phyloP scores from a whole-genome alignment of 2,113 vertebrate species.

The Nycticorax nycticorax region DNA sequence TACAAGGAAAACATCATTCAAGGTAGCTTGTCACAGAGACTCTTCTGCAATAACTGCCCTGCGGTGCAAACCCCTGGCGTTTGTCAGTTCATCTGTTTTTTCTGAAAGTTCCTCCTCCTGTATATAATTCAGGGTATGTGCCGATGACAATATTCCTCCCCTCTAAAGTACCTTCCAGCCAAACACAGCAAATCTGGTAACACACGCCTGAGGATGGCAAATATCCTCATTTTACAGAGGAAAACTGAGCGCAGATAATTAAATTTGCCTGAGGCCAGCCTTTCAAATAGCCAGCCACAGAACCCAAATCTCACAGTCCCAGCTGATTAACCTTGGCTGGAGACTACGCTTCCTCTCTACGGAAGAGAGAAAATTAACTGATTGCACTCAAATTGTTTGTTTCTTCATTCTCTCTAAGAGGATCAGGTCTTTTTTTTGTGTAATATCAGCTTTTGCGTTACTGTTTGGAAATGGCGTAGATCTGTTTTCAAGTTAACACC shows the following conservation, averaged over 20 bases:
- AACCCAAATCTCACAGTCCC: neutral
- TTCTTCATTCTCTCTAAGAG: neutral
- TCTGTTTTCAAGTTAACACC: neutral
- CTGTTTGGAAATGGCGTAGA: neutral
- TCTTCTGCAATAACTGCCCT: neutral
- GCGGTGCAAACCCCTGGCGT: neutral
- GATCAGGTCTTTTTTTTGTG: neutral
- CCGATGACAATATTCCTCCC: neutral
- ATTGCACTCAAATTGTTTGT: neutral
- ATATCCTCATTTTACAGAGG: neutral
- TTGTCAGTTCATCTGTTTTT: neutral
- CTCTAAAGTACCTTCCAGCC: neutral
- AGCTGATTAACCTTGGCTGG: neutral
- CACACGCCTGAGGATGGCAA: neutral
- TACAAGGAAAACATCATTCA: conserved; percentile 89
- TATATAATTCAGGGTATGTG: neutral
- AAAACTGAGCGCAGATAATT: neutral
- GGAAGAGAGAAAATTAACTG: neutral
- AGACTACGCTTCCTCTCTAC: accelerated
- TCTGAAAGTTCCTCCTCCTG: neutral
- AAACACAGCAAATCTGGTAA: neutral
- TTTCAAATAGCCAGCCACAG: neutral
- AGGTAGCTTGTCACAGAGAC: conserved; percentile 74
- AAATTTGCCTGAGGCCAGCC: neutral
- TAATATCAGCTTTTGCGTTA: neutral